phyloP scores from a whole-genome alignment of 2,888 invertebrate species.

The Dolichopus griseipennis region DNA sequence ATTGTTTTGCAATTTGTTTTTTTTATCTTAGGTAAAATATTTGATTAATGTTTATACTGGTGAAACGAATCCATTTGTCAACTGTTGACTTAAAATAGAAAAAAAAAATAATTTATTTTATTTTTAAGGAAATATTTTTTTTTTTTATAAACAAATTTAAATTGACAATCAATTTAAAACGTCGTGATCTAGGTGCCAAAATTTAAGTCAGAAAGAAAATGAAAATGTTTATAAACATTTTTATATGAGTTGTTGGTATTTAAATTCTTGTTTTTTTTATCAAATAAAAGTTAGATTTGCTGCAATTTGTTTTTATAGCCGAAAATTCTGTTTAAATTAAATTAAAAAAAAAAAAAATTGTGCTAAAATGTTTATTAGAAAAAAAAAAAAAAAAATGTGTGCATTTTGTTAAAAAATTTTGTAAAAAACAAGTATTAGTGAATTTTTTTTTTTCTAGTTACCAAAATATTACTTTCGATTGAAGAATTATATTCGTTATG shows the following conservation, averaged over 20 bases:
- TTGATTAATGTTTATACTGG: constrained; percentile 51
- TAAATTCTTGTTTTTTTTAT: not conserved
- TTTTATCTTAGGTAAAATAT: not conserved
- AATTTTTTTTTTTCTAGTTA: not conserved
- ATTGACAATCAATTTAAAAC: constrained; percentile 4
- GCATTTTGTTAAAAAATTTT: too few species aligned
- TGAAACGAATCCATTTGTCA: constrained; percentile 66
- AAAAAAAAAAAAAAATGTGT: too few species aligned
- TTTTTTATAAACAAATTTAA: constrained; percentile 15
- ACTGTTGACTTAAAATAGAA: constrained; percentile 54
- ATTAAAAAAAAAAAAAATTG: not conserved
- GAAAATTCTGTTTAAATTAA: not conserved
- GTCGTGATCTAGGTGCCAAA: constrained; percentile 1
- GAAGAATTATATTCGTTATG: not conserved
- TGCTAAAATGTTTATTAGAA: not conserved
- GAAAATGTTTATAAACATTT: not conserved
- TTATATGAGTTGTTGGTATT: too few species aligned
- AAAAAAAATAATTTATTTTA: constrained; percentile 16
- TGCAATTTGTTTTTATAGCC: not conserved
- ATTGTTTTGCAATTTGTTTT: too few species aligned
- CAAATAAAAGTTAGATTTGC: not conserved
- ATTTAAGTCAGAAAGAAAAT: not conserved
- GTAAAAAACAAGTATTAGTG: too few species aligned
- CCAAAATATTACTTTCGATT: not conserved
- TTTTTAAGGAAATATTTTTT: constrained; percentile 18